phyloP scores from a whole-genome alignment of 2,113 vertebrate species.

The Elachura formosa region DNA sequence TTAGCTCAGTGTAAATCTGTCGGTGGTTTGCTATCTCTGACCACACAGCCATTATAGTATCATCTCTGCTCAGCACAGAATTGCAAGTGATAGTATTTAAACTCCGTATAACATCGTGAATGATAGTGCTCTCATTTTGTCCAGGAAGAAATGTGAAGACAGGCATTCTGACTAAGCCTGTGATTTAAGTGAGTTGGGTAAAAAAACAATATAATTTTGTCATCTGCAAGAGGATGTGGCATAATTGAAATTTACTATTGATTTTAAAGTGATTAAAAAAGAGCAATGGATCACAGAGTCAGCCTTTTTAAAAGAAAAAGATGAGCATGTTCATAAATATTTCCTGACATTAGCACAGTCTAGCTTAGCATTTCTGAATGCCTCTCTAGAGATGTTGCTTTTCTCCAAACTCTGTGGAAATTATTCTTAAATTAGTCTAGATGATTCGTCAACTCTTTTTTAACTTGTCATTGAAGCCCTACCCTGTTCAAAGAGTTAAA shows the following conservation, averaged over 20 bases:
- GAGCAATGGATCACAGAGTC: background rate
- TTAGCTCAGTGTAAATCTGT: conserved; percentile 32
- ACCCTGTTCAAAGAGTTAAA: background rate
- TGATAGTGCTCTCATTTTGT: background rate
- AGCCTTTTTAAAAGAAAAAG: background rate
- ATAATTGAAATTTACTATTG: background rate
- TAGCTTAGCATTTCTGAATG: background rate
- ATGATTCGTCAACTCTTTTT: background rate
- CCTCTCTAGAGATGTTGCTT: background rate
- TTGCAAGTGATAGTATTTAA: conserved; percentile 43
- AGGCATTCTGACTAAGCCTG: background rate
- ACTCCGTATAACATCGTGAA: background rate
- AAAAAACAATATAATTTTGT: background rate
- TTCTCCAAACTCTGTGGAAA: background rate
- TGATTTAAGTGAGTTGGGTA: background rate
- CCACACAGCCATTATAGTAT: conserved; percentile 34
- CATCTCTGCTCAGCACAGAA: conserved; percentile 45
- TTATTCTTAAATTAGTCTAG: background rate
- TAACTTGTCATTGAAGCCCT: background rate
- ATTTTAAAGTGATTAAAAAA: conserved; percentile 15
- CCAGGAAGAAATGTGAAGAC: background rate
- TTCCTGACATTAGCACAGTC: background rate
- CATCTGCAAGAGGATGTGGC: background rate
- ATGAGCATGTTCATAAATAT: background rate
- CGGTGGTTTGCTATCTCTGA: conserved; percentile 58